These are phyloP conservation scores for Psettodes erumei DNA, from an alignment of 2,113 vertebrate genomes.

Conservation along the genomic window DNA sequence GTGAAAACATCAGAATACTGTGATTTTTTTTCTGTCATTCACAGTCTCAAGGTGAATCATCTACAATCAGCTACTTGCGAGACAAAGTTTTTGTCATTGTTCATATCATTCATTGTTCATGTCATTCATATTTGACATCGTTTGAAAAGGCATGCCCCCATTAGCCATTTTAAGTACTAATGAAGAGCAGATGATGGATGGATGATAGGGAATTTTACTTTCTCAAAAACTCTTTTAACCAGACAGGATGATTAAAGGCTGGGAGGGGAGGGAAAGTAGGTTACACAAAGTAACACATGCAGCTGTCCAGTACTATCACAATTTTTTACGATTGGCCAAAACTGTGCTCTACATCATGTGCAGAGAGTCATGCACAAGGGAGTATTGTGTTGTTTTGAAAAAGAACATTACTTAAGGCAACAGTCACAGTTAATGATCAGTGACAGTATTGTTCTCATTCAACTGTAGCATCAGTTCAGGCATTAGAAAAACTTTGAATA, in stretches of 20 bases:
- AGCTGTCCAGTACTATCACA: conserved; percentile 46
- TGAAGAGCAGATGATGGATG: conserved; percentile 67
- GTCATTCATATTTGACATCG: conserved; percentile 49
- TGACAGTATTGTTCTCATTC: background rate
- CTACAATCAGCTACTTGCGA: conserved; percentile 3
- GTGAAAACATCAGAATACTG: background rate
- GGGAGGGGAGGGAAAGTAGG: conserved; percentile 22
- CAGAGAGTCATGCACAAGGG: background rate
- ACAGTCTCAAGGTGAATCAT: conserved; percentile 12
- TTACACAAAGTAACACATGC: conserved; percentile 50
- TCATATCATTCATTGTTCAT: too few relatives aligned
- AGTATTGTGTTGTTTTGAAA: conserved; percentile 9
- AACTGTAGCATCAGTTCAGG: background rate
- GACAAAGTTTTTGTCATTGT: conserved; percentile 20
- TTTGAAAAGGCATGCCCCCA: conserved; percentile 25
- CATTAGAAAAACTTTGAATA: background rate
- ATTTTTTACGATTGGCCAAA: conserved; percentile 21
- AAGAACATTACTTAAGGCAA: conserved; percentile 1
- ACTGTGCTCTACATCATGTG: background rate
- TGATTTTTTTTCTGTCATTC: background rate
- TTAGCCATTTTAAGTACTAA: conserved; percentile 53
- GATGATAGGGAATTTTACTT: conserved; percentile 48
- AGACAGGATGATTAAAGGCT: conserved; percentile 59
- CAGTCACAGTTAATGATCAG: background rate
- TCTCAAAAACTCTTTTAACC: conserved; percentile 39